Conservation (phyloP, 2,888 invertebrate species). For the Phortica magna region DNA sequence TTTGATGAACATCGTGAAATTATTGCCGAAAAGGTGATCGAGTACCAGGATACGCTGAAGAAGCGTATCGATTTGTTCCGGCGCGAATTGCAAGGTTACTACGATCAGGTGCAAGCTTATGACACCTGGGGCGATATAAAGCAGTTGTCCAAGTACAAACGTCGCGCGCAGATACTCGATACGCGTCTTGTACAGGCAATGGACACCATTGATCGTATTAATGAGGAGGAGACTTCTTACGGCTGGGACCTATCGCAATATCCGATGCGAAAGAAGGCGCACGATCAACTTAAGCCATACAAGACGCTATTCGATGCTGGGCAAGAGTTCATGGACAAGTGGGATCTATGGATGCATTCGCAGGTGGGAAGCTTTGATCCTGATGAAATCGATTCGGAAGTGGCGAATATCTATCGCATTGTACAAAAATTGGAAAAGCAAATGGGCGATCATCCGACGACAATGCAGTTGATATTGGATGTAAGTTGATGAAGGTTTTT, state of each 20-base stretch:
- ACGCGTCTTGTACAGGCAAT: conserved; percentile 83
- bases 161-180: conserved; percentile 89
- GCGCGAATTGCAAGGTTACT: conserved; percentile 89
- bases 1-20: conserved; percentile 90
- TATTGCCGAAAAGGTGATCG: conserved; percentile 88
- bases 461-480: conserved; percentile 84
- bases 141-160: conserved; percentile 88
- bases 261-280: conserved; percentile 87
- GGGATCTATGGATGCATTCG: conserved; percentile 90
- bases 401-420: conserved; percentile 80
- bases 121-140: conserved; percentile 92
- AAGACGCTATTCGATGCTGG: conserved; percentile 94
- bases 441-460: conserved; percentile 87
- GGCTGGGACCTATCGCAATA: conserved; percentile 94
- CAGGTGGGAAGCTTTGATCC: conserved; percentile 92
- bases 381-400: conserved; percentile 86
- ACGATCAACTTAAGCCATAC: conserved; percentile 90
- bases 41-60: conserved; percentile 90
- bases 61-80: conserved; percentile 89
- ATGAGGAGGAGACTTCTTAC: conserved; percentile 93
- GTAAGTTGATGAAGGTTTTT: conserved; percentile 66
- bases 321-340: conserved; percentile 89
- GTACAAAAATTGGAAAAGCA: conserved; percentile 93
- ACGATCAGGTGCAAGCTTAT: conserved; percentile 89
- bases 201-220: conserved; percentile 90